Evolutionary conservation across 1,140 invertebrate genomes (phyloP), one percentile per base, ranked within the genome.

Genomic region (Theocolax elegans): DNA sequence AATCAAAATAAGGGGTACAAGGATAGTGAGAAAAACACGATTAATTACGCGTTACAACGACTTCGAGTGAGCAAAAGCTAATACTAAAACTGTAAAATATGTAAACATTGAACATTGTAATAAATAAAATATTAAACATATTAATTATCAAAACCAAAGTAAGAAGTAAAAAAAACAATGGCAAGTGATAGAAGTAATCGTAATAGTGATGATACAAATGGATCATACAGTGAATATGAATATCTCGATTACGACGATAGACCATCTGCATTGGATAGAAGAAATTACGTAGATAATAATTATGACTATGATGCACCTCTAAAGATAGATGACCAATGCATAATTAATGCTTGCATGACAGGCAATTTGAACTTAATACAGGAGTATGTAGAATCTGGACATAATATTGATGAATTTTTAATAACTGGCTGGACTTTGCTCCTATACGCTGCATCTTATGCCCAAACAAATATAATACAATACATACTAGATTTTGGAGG

Each of bases 391-490:
- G 29, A 75, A 73, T 75, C 48, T 65, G 79, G 75, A 42, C 67
- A 77, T 58, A 56, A 81, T 44, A 35, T 84, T 6, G 76, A 85
- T 64, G 56, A 76, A 7, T 76, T 72, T 72, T 67, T 84, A 38
- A 27, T 72, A 15, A 75, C 74, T 40, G 81, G 78, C 29, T 85
- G 84, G 83, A 82, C 79, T 38, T 31, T 76, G 8, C 65, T 87
- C 12, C 74, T 86, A 51, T 81, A 84, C 74, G 84, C 80, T 13
- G 62, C 80, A 38, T 81, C 74, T 3, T 71, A 67, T 9, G 74
- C 76, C 8, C 73, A 80, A 59, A 19, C 62, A 13, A 71, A 83
- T 25, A 29, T 84, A 8, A 56, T 85, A 19, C 31, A 80, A 48
- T 71, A 75, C 54, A 74, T 87, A 44, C 56, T 87, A 25, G 29